phyloP scores from a whole-genome alignment of 2,888 invertebrate genomes.

The Himalopsyche kuldschensis region DNA sequence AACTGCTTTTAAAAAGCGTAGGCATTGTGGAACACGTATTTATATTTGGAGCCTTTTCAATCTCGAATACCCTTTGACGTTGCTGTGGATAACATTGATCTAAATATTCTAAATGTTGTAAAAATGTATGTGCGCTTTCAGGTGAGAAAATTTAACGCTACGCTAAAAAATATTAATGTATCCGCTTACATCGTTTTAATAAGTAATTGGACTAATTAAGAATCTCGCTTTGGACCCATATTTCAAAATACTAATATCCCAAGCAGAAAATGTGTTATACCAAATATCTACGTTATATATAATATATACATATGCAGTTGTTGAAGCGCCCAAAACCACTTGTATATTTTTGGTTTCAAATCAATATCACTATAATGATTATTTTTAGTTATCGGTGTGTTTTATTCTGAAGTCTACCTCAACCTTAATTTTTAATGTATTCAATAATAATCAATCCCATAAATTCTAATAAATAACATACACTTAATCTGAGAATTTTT shows the following conservation, averaged over 20 bases:
- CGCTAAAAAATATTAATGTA: neutral
- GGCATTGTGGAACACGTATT: neutral
- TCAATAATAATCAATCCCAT: too few relatives aligned
- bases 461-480: too few relatives aligned
- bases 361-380: too few relatives aligned
- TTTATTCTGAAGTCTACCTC: too few relatives aligned
- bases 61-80: neutral
- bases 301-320: too few relatives aligned
- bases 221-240: neutral
- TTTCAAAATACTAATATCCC: neutral
- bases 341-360: too few relatives aligned
- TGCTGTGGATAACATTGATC: neutral
- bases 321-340: too few relatives aligned
- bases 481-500: too few relatives aligned
- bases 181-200: conserved; percentile 13
- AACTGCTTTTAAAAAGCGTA: neutral
- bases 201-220: conserved; percentile 9
- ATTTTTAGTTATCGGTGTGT: too few relatives aligned
- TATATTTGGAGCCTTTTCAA: neutral
- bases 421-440: too few relatives aligned
- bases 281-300: neutral
- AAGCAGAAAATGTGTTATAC: neutral
- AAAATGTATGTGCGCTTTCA: neutral
- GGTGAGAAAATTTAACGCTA: neutral
- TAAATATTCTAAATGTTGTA: neutral